Evolutionary conservation across 2,888 invertebrate genomes (phyloP), one percentile per base, ranked within the genome.

Genomic region (Acanthosepion esculentum): DNA sequence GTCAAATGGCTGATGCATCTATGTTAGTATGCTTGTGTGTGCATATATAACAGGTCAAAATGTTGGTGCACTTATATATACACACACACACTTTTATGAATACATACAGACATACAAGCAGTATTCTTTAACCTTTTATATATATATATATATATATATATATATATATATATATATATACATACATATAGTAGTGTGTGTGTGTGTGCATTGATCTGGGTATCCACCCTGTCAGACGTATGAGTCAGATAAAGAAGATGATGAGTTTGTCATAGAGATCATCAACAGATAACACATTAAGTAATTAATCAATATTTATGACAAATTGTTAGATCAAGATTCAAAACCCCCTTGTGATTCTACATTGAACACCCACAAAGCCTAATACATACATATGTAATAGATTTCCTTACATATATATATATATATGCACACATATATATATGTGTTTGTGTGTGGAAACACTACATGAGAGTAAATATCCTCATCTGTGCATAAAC

Each of bases 261-360:
- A 78, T 78, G n/a, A 78, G n/a, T 78, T 78, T 78, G 78, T 78
- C 78, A 78, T 78, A 78, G 78, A 78, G 78, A 78, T 78, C 78
- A 78, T 78, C 78, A 78, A 78, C 78, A 78, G 78, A 78, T 78
- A 78, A 78, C 78, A 78, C 78, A 78, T 78, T 78, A 78, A 78
- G 78, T 78, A 78, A 78, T 78, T 78, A 78, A 78, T 78, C 78
- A 78, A 78, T 78, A 78, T 78, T 78, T 78, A 78, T 78, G 78
- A 78, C 78, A 78, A 78, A 78, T 78, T 78, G 78, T 78, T 78
- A 78, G n/a, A 78, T 78, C 78, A 78, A 78, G n/a, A 78, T 78
- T 33, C 78, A 78, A 78, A 33, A 33, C n/a, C n/a, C n/a, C 78
- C 78, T 23, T 64, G 15, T 78, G 78, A n/a, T 78, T 78, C n/a